Evolutionary conservation across 2,113 vertebrate species (phyloP).

Genomic region (Caretta caretta): DNA sequence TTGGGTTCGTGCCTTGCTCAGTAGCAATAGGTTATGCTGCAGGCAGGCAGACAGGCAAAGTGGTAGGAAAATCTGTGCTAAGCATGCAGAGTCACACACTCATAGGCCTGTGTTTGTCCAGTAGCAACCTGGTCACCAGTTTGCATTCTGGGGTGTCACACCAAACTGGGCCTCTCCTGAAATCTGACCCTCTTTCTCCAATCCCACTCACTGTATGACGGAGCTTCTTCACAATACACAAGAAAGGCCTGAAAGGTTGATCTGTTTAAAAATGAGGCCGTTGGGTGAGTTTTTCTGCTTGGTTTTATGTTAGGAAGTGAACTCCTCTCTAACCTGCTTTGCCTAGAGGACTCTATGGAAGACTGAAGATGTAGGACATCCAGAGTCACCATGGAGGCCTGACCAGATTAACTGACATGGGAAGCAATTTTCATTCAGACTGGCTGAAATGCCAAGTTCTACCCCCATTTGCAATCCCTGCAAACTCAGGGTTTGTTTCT

Average conservation of each 20-base stretch:
- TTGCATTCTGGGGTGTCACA: background rate
- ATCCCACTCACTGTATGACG: background rate
- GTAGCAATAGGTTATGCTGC: background rate
- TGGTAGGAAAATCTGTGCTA: background rate
- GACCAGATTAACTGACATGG: background rate
- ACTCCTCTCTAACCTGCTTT: background rate
- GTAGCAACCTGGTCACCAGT: background rate
- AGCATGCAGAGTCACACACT: background rate
- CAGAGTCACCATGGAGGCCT: background rate
- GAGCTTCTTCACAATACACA: rapidly evolving
- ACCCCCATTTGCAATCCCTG: background rate
- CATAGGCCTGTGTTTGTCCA: background rate
- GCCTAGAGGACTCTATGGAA: slow-evolving; percentile 5
- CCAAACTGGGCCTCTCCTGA: background rate
- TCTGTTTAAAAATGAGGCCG: background rate
- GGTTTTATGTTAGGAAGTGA: background rate
- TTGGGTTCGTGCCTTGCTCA: rapidly evolving
- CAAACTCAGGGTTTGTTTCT: background rate
- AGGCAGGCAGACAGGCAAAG: rapidly evolving
- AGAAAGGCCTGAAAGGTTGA: background rate
- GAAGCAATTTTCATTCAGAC: slow-evolving; percentile 25
- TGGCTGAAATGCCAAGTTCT: rapidly evolving
- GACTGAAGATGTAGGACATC: background rate
- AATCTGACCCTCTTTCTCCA: background rate
- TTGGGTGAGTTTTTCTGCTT: background rate